These are phyloP conservation scores for Pterois miles DNA, from an alignment of 2,797 vertebrate species.

Conservation along the genomic window DNA sequence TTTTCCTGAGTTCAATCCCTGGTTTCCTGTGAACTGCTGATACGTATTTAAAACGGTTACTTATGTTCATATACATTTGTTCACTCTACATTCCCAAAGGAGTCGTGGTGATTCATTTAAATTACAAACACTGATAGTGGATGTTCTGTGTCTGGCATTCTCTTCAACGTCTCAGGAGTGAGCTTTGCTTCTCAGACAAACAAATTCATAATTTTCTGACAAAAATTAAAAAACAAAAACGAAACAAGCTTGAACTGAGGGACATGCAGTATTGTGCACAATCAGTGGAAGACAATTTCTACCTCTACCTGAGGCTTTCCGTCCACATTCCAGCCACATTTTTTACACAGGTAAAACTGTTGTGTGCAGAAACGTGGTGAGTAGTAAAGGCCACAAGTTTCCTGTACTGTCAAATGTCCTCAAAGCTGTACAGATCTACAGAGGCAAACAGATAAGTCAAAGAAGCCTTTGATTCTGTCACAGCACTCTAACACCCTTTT, in stretches of 20 bases:
- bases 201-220: slow-evolving; percentile 46
- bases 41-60: slow-evolving; percentile 51
- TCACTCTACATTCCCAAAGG: slow-evolving; percentile 48
- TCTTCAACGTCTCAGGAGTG: slow-evolving; percentile 24
- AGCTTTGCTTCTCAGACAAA: slow-evolving; percentile 39
- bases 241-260: slow-evolving; percentile 1
- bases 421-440: slow-evolving; percentile 68
- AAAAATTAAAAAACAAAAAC: slow-evolving; percentile 44
- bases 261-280: slow-evolving; percentile 29
- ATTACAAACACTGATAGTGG: slow-evolving; percentile 54
- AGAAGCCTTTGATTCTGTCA: slow-evolving; percentile 69
- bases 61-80: slow-evolving; percentile 46
- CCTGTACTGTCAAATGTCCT: slow-evolving; percentile 60
- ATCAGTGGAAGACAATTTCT: slow-evolving; percentile 38
- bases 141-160: slow-evolving; percentile 40
- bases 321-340: slow-evolving; percentile 15
- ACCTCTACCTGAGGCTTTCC: slow-evolving; percentile 29
- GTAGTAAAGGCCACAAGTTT: slow-evolving; percentile 59
- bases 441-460: slow-evolving; percentile 65
- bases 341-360: slow-evolving; percentile 22
- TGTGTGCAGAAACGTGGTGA: slow-evolving; percentile 36
- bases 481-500: slow-evolving; percentile 56
- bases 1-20: slow-evolving; percentile 35
- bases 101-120: slow-evolving; percentile 59
- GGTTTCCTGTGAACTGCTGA: slow-evolving; percentile 34